Conservation (phyloP, 1,140 invertebrate genomes). For the Drosophila sp. region DNA sequence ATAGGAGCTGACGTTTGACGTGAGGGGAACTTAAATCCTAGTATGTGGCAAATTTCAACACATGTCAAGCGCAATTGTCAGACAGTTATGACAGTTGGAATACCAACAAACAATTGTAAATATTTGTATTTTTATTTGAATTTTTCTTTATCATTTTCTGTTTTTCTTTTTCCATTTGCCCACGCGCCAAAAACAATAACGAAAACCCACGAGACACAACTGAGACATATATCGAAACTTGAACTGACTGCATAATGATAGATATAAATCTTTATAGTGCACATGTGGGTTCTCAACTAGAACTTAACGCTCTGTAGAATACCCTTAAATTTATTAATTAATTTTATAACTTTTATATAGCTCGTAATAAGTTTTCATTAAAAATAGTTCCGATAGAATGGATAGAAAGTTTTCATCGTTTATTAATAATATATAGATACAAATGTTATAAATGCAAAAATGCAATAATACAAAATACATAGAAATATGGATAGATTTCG, state of each 20-base stretch:
- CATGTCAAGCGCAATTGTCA: constrained; percentile 50
- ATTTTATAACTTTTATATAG: background rate
- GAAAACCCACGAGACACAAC: constrained; percentile 29
- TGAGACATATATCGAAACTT: constrained; percentile 8
- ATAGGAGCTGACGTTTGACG: background rate
- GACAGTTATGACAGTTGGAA: constrained; percentile 49
- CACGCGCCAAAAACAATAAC: constrained; percentile 37
- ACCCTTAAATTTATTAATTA: background rate
- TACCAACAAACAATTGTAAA: constrained; percentile 13
- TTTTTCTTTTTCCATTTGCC: constrained; percentile 30
- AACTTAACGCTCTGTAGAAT: background rate
- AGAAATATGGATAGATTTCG: too few species aligned
- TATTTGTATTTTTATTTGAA: constrained; percentile 8
- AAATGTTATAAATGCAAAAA: too few species aligned
- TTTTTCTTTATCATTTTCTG: too few species aligned
- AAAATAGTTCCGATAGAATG: too few species aligned
- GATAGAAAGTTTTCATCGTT: too few species aligned
- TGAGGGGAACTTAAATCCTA: background rate
- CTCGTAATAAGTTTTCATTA: too few species aligned
- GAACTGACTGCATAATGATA: constrained; percentile 42
- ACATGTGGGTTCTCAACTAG: background rate
- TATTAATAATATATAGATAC: too few species aligned
- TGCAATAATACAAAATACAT: too few species aligned
- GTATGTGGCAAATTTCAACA: constrained; percentile 34
- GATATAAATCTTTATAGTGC: constrained; percentile 29